phyloP scores from a whole-genome alignment of 2,888 invertebrate species.

The Colletes collaris region DNA sequence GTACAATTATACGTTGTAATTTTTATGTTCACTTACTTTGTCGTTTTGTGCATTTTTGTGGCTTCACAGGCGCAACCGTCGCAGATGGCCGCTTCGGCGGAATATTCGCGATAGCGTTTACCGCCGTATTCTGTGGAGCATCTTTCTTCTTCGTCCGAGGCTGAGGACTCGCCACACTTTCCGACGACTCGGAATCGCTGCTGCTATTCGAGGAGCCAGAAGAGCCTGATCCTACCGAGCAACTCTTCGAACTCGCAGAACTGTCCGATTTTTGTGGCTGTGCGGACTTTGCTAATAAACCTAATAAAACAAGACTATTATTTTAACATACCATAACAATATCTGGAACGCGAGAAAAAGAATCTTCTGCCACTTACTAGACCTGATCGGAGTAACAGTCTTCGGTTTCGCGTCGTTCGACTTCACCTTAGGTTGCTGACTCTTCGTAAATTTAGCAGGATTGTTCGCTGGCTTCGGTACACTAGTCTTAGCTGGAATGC shows the following conservation, averaged over 20 bases:
- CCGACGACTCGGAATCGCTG: conserved; percentile 89
- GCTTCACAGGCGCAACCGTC: conserved; percentile 78
- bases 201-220: conserved; percentile 85
- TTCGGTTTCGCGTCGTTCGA: conserved; percentile 81
- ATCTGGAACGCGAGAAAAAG: background rate
- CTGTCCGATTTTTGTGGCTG: conserved; percentile 85
- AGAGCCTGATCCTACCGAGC: conserved; percentile 86
- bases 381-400: conserved; percentile 83
- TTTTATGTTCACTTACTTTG: conserved; percentile 67
- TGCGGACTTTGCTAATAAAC: conserved; percentile 75
- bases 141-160: conserved; percentile 79
- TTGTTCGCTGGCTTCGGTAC: conserved; percentile 81
- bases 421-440: conserved; percentile 81
- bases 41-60: conserved; percentile 78
- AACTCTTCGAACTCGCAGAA: conserved; percentile 87
- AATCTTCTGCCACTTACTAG: conserved; percentile 68
- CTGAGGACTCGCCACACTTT: conserved; percentile 84
- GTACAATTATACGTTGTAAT: background rate
- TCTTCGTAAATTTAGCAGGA: conserved; percentile 78
- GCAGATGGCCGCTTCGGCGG: conserved; percentile 77
- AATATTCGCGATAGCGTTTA: conserved; percentile 58
- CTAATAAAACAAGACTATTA: conserved; percentile 49
- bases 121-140: conserved; percentile 69
- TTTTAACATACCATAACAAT: background rate
- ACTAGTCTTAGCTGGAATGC: conserved; percentile 82